Evolutionary conservation across 2,113 vertebrate species (phyloP).

Genomic region (Trichechus manatus): DNA sequence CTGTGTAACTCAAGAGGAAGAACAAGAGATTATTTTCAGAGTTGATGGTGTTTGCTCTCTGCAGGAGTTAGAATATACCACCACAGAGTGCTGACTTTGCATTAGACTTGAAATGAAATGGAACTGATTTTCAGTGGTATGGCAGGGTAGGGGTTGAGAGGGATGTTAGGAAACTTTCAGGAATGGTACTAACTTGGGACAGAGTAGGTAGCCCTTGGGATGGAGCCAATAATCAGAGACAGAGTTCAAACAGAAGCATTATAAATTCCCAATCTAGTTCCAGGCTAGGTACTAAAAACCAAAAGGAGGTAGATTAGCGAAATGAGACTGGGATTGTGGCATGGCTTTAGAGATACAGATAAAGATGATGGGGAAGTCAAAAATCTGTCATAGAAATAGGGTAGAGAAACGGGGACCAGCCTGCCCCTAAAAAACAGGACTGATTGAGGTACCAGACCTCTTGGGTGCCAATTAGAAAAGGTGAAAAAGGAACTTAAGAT

Average conservation of each 20-base stretch:
- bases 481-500: conserved; percentile 10
- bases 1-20: conserved; percentile 18
- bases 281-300: conserved; percentile 26
- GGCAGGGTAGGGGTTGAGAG: background rate
- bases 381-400: conserved; percentile 1
- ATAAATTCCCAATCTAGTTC: conserved; percentile 43
- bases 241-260: conserved; percentile 14
- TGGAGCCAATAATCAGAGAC: background rate
- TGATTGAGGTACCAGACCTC: background rate
- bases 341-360: conserved; percentile 13
- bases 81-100: background rate
- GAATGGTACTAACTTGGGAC: background rate
- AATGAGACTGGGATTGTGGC: conserved; percentile 14
- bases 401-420: background rate
- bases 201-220: conserved; percentile 41
- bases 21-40: conserved; percentile 41
- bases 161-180: conserved; percentile 5
- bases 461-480: background rate
- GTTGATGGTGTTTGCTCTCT: conserved; percentile 19
- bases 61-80: background rate
- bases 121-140: conserved; percentile 8
- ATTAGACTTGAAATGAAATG: conserved; percentile 31
- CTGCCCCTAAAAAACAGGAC: conserved; percentile 1
- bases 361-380: background rate
- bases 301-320: background rate